Evolutionary conservation across 2,888 invertebrate genomes (phyloP).

Genomic region (Anoplius nigerrimus): DNA sequence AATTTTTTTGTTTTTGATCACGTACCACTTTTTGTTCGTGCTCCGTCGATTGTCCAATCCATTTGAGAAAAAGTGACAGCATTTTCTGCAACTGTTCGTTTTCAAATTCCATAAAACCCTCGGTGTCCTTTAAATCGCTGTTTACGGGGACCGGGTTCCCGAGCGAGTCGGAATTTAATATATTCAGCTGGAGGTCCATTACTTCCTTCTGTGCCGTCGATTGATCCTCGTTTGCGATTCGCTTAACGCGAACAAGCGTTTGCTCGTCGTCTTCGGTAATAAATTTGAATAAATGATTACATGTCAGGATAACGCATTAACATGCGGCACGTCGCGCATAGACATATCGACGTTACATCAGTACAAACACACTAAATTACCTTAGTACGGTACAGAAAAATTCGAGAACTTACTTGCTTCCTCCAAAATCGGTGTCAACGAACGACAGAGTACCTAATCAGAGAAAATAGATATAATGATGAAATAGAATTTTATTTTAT

Average conservation of each 20-base stretch:
- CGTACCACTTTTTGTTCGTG: conserved; percentile 25
- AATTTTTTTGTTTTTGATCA: background rate
- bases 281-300: background rate
- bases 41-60: background rate
- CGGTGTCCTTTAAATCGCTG: too few species aligned
- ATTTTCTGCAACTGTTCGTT: background rate
- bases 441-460: conserved; percentile 42
- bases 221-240: conserved; percentile 8
- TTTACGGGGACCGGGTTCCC: too few species aligned
- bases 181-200: too few species aligned
- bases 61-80: background rate
- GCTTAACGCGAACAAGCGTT: conserved; percentile 26
- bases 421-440: conserved; percentile 28
- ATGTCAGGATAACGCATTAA: too few species aligned
- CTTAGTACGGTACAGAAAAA: too few species aligned
- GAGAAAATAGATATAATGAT: background rate
- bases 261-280: background rate
- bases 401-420: conserved; percentile 36
- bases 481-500: too few species aligned
- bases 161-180: too few species aligned
- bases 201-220: background rate
- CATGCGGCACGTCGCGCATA: too few species aligned
- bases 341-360: too few species aligned
- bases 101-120: too few species aligned
- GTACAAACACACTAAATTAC: too few species aligned